Evolutionary conservation across 2,113 vertebrate species (phyloP).

Genomic region (Brevimyrus niger): DNA sequence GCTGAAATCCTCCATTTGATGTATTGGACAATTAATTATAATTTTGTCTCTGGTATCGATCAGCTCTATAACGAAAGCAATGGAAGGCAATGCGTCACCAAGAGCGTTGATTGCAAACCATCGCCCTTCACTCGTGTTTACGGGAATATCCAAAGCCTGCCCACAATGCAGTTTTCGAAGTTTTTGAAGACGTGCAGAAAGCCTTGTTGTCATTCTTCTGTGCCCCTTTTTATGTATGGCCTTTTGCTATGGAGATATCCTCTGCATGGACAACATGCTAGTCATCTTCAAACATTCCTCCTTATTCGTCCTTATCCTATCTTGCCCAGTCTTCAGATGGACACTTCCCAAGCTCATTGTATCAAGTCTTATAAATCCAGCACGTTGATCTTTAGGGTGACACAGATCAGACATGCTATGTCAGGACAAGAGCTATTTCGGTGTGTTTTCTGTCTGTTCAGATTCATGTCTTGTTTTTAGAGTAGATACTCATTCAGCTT

Average conservation of each 20-base stretch:
- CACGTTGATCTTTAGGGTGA: background rate
- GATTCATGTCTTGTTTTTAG: background rate
- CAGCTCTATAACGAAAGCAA: background rate
- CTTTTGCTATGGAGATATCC: background rate
- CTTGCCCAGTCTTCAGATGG: background rate
- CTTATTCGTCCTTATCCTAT: background rate
- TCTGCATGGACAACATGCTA: background rate
- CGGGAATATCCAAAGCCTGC: background rate
- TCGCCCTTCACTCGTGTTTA: background rate
- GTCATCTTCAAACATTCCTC: background rate
- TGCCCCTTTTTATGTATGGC: background rate
- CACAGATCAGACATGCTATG: background rate
- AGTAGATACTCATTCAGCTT: background rate
- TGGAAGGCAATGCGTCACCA: background rate
- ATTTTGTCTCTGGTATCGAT: background rate
- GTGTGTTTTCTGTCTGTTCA: background rate
- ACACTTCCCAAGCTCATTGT: background rate
- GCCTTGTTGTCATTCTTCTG: background rate
- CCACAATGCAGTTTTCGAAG: background rate
- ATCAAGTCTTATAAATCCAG: background rate
- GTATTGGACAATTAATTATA: background rate
- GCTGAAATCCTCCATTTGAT: background rate
- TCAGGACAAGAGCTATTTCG: background rate
- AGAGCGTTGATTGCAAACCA: background rate
- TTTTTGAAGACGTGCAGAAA: background rate